Conservation (phyloP, 2,797 vertebrate genomes). For the Falco berigora region DNA sequence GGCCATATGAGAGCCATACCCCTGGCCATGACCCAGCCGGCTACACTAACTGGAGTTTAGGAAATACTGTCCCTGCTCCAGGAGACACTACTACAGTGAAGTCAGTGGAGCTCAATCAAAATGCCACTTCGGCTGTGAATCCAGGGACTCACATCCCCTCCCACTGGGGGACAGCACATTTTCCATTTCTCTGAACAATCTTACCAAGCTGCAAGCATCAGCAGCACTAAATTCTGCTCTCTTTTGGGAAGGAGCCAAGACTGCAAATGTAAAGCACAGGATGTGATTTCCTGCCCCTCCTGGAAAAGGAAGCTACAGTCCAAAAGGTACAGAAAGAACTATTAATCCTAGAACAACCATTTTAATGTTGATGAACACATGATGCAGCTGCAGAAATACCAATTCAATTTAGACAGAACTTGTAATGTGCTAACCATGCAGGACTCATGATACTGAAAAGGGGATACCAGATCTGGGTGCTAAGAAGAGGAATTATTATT, state of each 20-base stretch:
- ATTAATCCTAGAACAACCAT: slow-evolving; percentile 50
- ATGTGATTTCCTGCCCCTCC: slow-evolving; percentile 46
- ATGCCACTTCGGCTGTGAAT: neutral
- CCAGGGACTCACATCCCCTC: neutral
- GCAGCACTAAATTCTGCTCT: neutral
- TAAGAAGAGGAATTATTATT: neutral
- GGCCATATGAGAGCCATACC: neutral
- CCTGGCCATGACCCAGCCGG: neutral
- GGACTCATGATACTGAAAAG: neutral
- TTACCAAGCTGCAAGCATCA: neutral
- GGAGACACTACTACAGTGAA: neutral
- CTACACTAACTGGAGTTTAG: neutral
- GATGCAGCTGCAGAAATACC: slow-evolving; percentile 15
- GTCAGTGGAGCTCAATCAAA: neutral
- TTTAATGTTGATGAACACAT: slow-evolving; percentile 23
- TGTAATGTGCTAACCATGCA: neutral
- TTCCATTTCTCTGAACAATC: neutral
- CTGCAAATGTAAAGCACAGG: slow-evolving; percentile 26
- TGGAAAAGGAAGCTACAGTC: slow-evolving; percentile 41
- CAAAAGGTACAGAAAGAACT: slow-evolving; percentile 53
- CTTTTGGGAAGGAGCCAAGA: slow-evolving; percentile 36
- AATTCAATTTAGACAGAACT: slow-evolving; percentile 23
- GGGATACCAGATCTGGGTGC: neutral
- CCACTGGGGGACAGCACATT: neutral
- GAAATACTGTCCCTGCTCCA: neutral